Evolutionary conservation across 2,797 vertebrate genomes (phyloP).

Genomic region (Peromyscus aztecus): DNA sequence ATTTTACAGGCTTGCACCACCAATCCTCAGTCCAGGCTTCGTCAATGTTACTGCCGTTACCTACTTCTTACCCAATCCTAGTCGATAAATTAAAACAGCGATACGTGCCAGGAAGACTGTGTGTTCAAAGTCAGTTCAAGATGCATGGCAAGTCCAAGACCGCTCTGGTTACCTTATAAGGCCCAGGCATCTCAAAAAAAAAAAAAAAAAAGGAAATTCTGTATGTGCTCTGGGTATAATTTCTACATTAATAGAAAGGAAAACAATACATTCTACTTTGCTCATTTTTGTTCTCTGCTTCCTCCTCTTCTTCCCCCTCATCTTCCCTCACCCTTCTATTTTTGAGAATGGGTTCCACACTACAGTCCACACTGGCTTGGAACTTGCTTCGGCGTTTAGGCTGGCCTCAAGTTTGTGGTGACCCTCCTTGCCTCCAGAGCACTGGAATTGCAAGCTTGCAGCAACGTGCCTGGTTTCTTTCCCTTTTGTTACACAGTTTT

Average conservation of each 20-base stretch:
- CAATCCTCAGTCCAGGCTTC: neutral
- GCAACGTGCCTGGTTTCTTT: neutral
- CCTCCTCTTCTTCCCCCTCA: neutral
- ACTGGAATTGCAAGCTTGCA: neutral
- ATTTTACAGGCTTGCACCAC: neutral
- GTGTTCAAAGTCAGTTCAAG: neutral
- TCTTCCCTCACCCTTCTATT: too few relatives aligned
- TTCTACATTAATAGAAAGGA: conserved; percentile 54
- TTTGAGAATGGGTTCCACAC: neutral
- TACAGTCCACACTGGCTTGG: neutral
- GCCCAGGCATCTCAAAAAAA: neutral
- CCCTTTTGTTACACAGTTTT: conserved; percentile 16
- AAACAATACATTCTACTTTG: conserved; percentile 35
- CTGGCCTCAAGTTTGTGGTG: neutral
- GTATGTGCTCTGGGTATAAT: neutral
- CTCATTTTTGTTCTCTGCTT: neutral
- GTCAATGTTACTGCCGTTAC: neutral
- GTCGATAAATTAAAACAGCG: neutral
- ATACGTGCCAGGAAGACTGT: neutral
- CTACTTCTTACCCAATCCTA: neutral
- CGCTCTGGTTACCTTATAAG: neutral
- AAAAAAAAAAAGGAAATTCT: neutral
- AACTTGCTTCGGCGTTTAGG: neutral
- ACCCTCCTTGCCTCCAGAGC: neutral
- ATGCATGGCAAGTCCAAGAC: neutral